Evolutionary conservation across 2,797 vertebrate genomes (phyloP), one percentile per base, ranked within the genome.

Genomic region (Hydrocynus forskahlii): DNA sequence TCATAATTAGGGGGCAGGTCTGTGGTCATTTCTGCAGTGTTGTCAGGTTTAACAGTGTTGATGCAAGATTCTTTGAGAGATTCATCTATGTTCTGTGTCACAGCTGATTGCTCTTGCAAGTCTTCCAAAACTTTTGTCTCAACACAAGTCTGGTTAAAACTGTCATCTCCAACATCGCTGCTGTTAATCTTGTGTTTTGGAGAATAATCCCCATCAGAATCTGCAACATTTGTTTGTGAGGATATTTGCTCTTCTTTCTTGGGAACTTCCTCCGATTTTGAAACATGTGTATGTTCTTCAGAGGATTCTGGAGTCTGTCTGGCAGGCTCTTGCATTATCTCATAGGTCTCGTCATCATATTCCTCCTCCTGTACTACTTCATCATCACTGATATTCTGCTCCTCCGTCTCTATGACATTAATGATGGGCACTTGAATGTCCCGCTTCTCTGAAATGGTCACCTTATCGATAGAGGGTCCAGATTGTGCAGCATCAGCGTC

Each of bases 381-480:
- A n/a, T 94, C 93, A 81, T 94, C 93, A 86, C 93, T 94, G 57
- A 80, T 62, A 23, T 70, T 73, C 25, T 88, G 94, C 70, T 95
- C 94, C 12, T 94, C 93, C 0, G 93, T 95, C 88, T 96, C 95
- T 80, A 95, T 95, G 7, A 95, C 93, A 81, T 95, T 96, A 83
- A 95, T 95, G 35, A 93, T 94, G n/a, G 95, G 94, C 55, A 95
- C 94, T 76, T 91, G 91, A 86, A 95, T 91, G 21, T 88, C 64
- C 78, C 82, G 92, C 45, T 92, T 93, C 81, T 91, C 79, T 63
- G 83, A 83, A 13, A 88, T 69, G 0, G 38, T 52, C n/a, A 78
- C 89, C 21, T 77, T 89, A 23, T 90, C 88, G 19, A 85, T 82
- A 5, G 71, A 85, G 55, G 80, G 25, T 40, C 40, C 50, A 75